A percentile compares a stretch with the other conserved stretches of the same genome.
phyloP scores from a whole-genome alignment of 2,113 vertebrate genomes.

The Vanacampus margaritifer region DNA sequence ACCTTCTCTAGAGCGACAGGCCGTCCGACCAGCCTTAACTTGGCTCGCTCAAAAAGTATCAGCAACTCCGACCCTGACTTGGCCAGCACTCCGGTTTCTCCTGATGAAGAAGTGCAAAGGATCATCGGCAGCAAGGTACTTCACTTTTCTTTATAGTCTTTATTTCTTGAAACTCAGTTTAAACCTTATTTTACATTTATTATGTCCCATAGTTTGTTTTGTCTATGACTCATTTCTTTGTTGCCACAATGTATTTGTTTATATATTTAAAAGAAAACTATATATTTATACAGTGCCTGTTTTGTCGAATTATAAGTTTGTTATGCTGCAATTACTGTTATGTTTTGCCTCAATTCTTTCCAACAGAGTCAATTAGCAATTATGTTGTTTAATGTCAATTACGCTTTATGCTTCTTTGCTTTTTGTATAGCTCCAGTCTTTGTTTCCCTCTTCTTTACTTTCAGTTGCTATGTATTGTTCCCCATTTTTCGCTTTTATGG shows the following conservation, averaged over 20 bases:
- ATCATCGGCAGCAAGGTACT: constrained; percentile 82
- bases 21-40: constrained; percentile 78
- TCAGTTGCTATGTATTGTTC: background rate
- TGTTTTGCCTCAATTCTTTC: constrained; percentile 15
- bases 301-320: background rate
- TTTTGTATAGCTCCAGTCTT: constrained; percentile 28
- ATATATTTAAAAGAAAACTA: background rate
- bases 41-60: constrained; percentile 86
- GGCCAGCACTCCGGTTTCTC: constrained; percentile 76
- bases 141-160: background rate
- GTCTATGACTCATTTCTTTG: background rate
- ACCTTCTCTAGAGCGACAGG: constrained; percentile 78
- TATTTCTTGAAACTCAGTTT: background rate
- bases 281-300: background rate
- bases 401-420: constrained; percentile 29
- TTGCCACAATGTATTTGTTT: background rate
- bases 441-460: constrained; percentile 13
- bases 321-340: constrained; percentile 17
- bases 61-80: constrained; percentile 91
- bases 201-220: background rate
- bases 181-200: background rate
- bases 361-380: constrained; percentile 32
- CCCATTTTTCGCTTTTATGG: constrained; percentile 22
- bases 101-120: constrained; percentile 86
- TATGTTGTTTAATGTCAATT: constrained; percentile 31